Percentiles rank a stretch among this genome's conserved stretches.
phyloP scores from a whole-genome alignment of 2,113 vertebrate species.

The Anseranas semipalmata region DNA sequence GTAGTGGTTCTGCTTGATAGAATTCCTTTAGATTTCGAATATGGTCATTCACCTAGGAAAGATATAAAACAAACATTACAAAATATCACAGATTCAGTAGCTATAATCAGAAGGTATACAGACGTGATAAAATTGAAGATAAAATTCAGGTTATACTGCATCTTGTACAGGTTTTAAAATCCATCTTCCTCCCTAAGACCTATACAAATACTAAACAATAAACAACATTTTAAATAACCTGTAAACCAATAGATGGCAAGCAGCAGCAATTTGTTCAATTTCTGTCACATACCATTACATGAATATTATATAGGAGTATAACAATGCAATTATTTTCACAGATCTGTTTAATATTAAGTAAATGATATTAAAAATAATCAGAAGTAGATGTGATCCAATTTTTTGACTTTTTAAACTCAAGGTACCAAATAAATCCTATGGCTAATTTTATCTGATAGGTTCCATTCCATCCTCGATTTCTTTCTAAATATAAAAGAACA shows the following conservation, averaged over 20 bases:
- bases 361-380: background rate
- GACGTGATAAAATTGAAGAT: background rate
- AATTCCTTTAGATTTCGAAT: constrained; percentile 73
- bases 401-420: background rate
- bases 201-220: background rate
- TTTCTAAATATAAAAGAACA: background rate
- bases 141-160: background rate
- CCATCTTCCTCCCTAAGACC: background rate
- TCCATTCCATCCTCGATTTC: background rate
- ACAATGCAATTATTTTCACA: background rate
- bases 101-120: background rate
- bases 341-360: background rate
- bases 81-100: background rate
- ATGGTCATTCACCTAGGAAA: constrained; percentile 74
- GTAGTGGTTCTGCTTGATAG: constrained; percentile 63
- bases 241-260: background rate
- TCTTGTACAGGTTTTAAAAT: background rate
- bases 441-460: background rate
- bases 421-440: background rate
- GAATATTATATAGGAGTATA: background rate
- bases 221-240: background rate
- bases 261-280: background rate
- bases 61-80: background rate
- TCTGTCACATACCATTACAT: background rate
- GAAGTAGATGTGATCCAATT: background rate